Evolutionary conservation across 2,113 vertebrate species (phyloP).

Genomic region (Shinisaurus crocodilurus): DNA sequence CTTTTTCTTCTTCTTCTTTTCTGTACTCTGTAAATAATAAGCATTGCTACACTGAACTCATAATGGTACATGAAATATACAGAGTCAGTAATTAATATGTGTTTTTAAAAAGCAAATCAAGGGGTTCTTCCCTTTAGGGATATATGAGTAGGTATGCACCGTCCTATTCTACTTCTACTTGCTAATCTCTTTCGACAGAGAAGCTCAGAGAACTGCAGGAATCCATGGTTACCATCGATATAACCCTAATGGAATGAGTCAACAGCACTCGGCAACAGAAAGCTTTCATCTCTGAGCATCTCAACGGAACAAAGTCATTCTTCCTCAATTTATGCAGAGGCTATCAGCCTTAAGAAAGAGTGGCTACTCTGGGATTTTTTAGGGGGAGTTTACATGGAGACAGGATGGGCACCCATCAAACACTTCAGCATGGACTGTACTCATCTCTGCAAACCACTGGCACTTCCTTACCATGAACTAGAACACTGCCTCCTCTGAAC

Average conservation of each 20-base stretch:
- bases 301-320: background rate
- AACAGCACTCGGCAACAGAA: background rate
- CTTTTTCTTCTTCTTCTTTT: conserved; percentile 91
- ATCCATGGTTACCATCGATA: background rate
- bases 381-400: background rate
- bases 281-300: background rate
- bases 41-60: conserved; percentile 31
- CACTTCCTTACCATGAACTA: background rate
- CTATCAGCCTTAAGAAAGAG: background rate
- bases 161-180: background rate
- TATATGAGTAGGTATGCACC: background rate
- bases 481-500: background rate
- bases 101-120: background rate
- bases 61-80: background rate
- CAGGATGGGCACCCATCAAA: background rate
- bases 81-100: conserved; percentile 3
- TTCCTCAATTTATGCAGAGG: background rate
- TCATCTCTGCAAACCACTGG: background rate
- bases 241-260: conserved; percentile 13
- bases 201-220: background rate
- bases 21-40: conserved; percentile 77
- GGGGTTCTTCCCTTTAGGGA: background rate
- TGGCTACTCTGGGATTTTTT: background rate
- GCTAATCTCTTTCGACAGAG: background rate
- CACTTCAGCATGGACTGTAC: too few relatives aligned